Conservation (phyloP, 2,888 invertebrate species). For the Sthenelais limicola region DNA sequence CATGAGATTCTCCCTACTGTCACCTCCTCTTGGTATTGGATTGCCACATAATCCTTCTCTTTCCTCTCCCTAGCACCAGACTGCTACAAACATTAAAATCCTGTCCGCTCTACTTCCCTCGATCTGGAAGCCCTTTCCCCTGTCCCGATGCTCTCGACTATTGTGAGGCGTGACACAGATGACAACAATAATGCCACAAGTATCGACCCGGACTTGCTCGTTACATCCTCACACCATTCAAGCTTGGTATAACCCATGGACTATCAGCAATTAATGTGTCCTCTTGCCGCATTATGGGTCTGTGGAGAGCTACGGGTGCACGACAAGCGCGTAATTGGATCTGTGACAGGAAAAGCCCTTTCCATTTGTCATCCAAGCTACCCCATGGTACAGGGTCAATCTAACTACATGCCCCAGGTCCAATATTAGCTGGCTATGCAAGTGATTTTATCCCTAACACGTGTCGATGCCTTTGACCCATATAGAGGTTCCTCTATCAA, state of each 20-base stretch:
- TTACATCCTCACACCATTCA: not conserved
- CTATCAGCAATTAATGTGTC: slow-evolving; percentile 35
- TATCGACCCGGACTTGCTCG: not conserved
- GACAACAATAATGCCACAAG: no score
- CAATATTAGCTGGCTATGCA: no score
- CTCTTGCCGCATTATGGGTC: slow-evolving; percentile 19
- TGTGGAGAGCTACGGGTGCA: not conserved
- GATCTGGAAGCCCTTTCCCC: not conserved
- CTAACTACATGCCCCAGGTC: no score
- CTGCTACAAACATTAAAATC: not conserved
- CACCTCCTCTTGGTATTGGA: not conserved
- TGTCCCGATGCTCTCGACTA: not conserved
- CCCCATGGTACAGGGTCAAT: no score
- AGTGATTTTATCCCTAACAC: no score
- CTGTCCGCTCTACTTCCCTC: not conserved
- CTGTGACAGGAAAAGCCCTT: slow-evolving; percentile 35
- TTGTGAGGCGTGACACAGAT: not conserved
- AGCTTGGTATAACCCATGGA: slow-evolving; percentile 8
- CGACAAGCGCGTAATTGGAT: slow-evolving; percentile 24
- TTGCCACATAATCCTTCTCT: not conserved
- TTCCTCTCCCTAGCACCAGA: not conserved
- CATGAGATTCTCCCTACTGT: not conserved
- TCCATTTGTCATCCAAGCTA: slow-evolving; percentile 39
- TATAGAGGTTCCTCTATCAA: no score
- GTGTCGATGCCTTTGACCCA: no score